These are phyloP conservation scores for Chaetorhynchus papuensis DNA, from an alignment of 2,113 vertebrate genomes.

Conservation along the genomic window DNA sequence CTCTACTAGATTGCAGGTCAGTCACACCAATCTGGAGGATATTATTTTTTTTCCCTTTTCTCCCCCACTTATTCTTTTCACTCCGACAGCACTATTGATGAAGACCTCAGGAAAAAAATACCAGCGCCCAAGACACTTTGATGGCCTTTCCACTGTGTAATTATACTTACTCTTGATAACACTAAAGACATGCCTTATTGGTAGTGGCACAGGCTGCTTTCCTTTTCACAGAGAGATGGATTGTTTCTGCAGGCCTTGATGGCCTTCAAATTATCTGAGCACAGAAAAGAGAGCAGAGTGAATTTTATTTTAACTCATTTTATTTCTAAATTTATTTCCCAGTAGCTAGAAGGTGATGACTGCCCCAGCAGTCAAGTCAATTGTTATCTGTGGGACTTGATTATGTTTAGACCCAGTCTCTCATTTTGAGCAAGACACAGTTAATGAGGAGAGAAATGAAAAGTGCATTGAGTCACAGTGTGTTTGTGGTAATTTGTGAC, in stretches of 20 bases:
- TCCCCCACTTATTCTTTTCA: conserved; percentile 45
- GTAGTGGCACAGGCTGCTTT: conserved; percentile 64
- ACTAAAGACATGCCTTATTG: conserved; percentile 70
- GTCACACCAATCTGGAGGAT: conserved; percentile 48
- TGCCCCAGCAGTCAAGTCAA: conserved; percentile 76
- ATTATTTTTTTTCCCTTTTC: not conserved
- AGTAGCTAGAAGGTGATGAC: conserved; percentile 72
- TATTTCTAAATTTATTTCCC: conserved; percentile 79
- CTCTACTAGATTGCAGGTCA: conserved; percentile 64
- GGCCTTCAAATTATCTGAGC: conserved; percentile 77
- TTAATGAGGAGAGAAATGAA: conserved; percentile 84
- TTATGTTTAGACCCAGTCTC: conserved; percentile 74
- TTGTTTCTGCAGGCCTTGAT: conserved; percentile 74
- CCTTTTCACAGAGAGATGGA: conserved; percentile 69
- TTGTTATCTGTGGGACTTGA: conserved; percentile 79
- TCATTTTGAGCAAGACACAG: conserved; percentile 80
- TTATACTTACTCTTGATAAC: conserved; percentile 70
- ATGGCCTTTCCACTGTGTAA: conserved; percentile 71
- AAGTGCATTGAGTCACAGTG: conserved; percentile 75
- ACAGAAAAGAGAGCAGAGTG: conserved; percentile 70
- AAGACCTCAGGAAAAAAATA: conserved; percentile 73
- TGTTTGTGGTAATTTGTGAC: conserved; percentile 81
- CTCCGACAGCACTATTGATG: conserved; percentile 65
- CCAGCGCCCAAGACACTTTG: conserved; percentile 56
- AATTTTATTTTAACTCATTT: conserved; percentile 84